Base-by-base conservation (phyloP, 2,888 invertebrate species). In the Phasia obesa region DNA sequence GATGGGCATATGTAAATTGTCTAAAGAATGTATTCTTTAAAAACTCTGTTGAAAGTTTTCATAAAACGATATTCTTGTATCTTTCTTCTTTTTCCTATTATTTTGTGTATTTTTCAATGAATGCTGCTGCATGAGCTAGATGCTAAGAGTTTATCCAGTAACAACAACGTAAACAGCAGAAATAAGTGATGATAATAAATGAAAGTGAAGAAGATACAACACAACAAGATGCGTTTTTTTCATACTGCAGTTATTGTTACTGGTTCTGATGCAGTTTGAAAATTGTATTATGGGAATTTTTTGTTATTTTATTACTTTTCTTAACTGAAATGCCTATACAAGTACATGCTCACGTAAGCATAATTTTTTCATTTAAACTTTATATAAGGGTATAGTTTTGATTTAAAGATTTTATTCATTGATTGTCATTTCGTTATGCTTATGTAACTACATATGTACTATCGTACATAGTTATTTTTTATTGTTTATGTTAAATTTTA, bases 151-250 rank as follows among this genome's bases (percentile, higher is more conserved):
- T 51, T 67, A 60, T 51, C 42, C 42, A 75, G 51, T 42, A 60
- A 64, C 31, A 74, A 27, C 53, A 42, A 74, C 31, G 35, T 35
- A 31, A 5, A 31, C 27, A 55, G 51, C 49, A 49, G 15, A 49
- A 47, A 65, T 53, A 71, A 65, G 59, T 47, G 23, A 65, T 75
- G 35, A 47, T 77, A 77, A 77, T 81, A 77, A 81, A 81, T 57
- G 81, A 81, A 81, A 81, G 81, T 81, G 81, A 81, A 69, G 81
- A 77, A 77, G 71, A 81, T 47, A 47, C 60, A 60, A 55, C 17
- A 64, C 31, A 55, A 64, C 31, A 55, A 77, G 67, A 77, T 77
- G 81, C 67, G 67, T 71, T 67, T 73, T 70, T 51, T 42, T 65
- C 25, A 17, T 2, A 42, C 4, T 42, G 38, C 15, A 42, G 38